Conservation (phyloP, 2,888 invertebrate genomes). For the Tipula vernalis region DNA sequence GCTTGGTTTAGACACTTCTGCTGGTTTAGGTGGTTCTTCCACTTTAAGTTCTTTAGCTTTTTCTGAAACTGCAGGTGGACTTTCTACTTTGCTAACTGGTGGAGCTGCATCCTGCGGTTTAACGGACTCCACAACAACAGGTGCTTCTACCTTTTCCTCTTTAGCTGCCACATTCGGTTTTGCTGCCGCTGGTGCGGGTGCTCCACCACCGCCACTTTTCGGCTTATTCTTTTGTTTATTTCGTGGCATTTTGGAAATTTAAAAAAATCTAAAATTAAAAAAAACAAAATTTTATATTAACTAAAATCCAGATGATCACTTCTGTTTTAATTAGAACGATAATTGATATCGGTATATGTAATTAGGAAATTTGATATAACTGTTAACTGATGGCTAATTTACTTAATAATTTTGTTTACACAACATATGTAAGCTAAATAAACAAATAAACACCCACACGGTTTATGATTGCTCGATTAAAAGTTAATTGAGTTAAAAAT, state of each 20-base stretch:
- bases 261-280: background rate
- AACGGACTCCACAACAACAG: background rate
- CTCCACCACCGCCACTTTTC: background rate
- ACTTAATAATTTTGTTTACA: background rate
- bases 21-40: background rate
- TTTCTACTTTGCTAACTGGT: background rate
- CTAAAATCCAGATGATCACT: background rate
- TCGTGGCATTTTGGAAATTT: slow-evolving; percentile 4
- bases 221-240: background rate
- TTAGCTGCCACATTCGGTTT: background rate
- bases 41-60: background rate
- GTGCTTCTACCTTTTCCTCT: background rate
- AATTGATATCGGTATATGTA: background rate
- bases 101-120: background rate
- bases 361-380: background rate
- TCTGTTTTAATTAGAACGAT: background rate
- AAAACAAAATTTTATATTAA: background rate
- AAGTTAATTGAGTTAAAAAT: background rate
- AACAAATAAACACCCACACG: background rate
- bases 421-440: background rate
- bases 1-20: background rate
- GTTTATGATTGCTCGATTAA: background rate
- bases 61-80: background rate
- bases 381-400: background rate
- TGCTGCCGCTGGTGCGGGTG: background rate